phyloP scores from a whole-genome alignment of 2,113 vertebrate species.

The Hassar affinis region DNA sequence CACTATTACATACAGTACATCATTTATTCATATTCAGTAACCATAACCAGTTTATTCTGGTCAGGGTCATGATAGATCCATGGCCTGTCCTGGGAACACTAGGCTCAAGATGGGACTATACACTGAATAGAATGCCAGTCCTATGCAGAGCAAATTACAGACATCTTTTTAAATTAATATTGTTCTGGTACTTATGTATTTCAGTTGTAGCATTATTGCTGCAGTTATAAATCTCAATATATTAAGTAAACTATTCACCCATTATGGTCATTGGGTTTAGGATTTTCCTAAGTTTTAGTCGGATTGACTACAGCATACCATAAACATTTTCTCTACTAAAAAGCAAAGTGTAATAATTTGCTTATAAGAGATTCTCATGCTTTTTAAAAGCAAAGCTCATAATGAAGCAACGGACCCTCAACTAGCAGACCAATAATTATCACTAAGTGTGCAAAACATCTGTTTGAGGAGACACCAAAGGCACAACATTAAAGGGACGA shows the following conservation, averaged over 20 bases:
- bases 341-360: not conserved
- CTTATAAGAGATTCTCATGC: not conserved
- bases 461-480: conserved; percentile 42
- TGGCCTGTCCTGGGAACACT: not conserved
- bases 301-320: not conserved
- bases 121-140: not conserved
- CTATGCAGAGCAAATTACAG: not conserved
- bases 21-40: not conserved
- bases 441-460: conserved; percentile 35
- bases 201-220: not conserved
- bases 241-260: not conserved
- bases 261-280: not conserved
- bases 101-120: not conserved
- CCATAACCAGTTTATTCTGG: conserved; percentile 4
- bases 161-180: conserved; percentile 5
- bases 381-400: conserved; percentile 15
- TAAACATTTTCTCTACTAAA: not conserved
- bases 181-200: not conserved
- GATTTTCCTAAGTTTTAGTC: not conserved
- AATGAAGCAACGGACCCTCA: not conserved
- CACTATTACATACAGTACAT: not conserved
- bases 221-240: not conserved
- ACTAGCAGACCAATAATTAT: not conserved
- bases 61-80: not conserved
- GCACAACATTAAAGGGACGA: conserved; percentile 32